Evolutionary conservation across 2,888 invertebrate genomes (phyloP).

Genomic region (Hirtodrosophila alboralis): DNA sequence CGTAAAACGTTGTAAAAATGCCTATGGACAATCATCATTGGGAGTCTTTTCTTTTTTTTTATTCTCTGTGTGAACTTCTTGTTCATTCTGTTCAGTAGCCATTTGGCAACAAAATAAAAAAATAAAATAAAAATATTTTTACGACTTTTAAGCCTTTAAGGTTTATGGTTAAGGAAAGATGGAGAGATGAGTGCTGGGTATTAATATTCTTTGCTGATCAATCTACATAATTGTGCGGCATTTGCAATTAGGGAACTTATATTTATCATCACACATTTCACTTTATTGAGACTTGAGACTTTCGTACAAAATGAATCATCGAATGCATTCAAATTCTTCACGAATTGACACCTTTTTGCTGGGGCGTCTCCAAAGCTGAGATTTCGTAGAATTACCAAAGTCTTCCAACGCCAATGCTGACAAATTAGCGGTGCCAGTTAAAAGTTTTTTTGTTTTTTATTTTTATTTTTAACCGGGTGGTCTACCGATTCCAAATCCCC

Average conservation of each 20-base stretch:
- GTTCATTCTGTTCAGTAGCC: conserved; percentile 64
- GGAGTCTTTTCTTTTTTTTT: too few relatives aligned
- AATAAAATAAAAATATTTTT: conserved; percentile 47
- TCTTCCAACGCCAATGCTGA: conserved; percentile 64
- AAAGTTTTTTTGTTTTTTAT: conserved; percentile 21
- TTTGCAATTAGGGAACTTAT: conserved; percentile 60
- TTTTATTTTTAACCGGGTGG: conserved; percentile 41
- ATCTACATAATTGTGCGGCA: conserved; percentile 61
- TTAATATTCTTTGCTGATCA: too few relatives aligned
- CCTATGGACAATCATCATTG: conserved; percentile 35
- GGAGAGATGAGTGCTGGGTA: conserved; percentile 8
- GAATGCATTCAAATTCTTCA: conserved; percentile 68
- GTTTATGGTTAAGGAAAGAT: conserved; percentile 46
- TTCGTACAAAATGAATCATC: conserved; percentile 48
- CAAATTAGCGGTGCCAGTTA: conserved; percentile 63
- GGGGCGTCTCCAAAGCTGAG: conserved; percentile 59
- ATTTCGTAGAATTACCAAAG: conserved; percentile 79
- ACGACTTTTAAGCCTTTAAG: conserved; percentile 28
- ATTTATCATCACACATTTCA: conserved; percentile 57
- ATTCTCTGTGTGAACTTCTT: conserved; percentile 53
- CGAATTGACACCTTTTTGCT: conserved; percentile 78
- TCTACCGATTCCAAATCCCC: conserved; percentile 10
- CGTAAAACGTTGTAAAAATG: conserved; percentile 62
- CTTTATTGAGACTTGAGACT: too few relatives aligned
- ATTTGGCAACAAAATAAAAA: too few relatives aligned